Conservation (phyloP, 92 coral and sea anemone species). For the Metridium senile region DNA sequence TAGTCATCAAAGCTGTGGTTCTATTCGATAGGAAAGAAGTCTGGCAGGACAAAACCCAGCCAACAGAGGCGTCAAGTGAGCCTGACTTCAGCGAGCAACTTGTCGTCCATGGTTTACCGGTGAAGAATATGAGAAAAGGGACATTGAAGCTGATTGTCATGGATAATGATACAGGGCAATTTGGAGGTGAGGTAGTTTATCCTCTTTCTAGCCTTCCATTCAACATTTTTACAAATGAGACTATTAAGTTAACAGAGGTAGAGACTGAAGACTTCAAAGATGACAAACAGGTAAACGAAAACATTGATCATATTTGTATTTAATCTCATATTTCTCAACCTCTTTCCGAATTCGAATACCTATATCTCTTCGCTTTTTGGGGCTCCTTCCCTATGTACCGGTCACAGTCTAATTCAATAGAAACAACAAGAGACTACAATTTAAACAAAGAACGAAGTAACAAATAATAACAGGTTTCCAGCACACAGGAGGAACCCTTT, state of each 20-base stretch:
- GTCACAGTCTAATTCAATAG: no score
- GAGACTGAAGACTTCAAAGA: constrained; percentile 17
- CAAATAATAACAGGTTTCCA: no score
- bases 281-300: constrained; percentile 16
- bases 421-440: no score
- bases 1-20: constrained; percentile 46
- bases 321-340: no score
- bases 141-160: constrained; percentile 63
- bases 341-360: no score
- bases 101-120: constrained; percentile 53
- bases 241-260: constrained; percentile 41
- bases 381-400: no score
- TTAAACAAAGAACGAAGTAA: no score
- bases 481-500: no score
- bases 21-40: constrained; percentile 40
- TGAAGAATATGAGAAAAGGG: constrained; percentile 61
- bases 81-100: constrained; percentile 84
- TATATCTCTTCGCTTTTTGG: no score
- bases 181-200: constrained; percentile 74
- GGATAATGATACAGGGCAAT: constrained; percentile 47
- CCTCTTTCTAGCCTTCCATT: constrained; percentile 68
- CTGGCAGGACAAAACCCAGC: constrained; percentile 70
- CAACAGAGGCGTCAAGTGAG: constrained; percentile 46
- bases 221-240: constrained; percentile 58
- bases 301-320: no score